Percentiles rank a stretch among this genome's conserved stretches.
These are phyloP conservation scores for Chelon auratus DNA, from an alignment of 2,797 vertebrate genomes.

Conservation along the genomic window DNA sequence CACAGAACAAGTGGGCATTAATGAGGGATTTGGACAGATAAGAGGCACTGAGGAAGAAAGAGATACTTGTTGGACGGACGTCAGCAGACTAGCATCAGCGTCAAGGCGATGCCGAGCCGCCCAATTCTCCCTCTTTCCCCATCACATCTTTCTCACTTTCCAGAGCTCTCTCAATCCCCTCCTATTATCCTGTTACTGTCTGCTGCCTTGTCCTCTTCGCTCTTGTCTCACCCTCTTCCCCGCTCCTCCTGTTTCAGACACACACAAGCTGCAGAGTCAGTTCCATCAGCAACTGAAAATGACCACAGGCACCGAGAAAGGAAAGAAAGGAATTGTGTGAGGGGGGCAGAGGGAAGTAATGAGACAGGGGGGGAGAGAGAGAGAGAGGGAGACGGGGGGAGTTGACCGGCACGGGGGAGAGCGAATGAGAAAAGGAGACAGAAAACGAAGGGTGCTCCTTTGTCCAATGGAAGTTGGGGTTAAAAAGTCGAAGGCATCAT, in stretches of 20 bases:
- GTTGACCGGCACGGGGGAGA: constrained; percentile 46
- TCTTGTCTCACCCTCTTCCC: constrained; percentile 45
- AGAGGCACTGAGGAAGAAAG: constrained; percentile 24
- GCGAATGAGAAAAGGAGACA: constrained; percentile 58
- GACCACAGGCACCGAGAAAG: constrained; percentile 71
- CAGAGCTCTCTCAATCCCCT: constrained; percentile 31
- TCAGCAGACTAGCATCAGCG: constrained; percentile 58
- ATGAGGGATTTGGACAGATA: constrained; percentile 30
- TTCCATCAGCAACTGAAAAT: constrained; percentile 76
- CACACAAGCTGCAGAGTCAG: constrained; percentile 52
- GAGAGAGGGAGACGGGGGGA: not conserved
- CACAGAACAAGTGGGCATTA: constrained; percentile 13
- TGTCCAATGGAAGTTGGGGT: constrained; percentile 72
- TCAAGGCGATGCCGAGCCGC: constrained; percentile 55
- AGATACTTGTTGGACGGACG: constrained; percentile 50
- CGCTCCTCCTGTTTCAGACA: constrained; percentile 68
- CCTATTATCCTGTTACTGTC: constrained; percentile 62
- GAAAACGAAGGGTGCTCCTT: constrained; percentile 35
- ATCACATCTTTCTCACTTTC: constrained; percentile 49
- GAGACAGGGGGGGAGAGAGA: constrained; percentile 59
- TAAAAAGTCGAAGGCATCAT: constrained; percentile 79
- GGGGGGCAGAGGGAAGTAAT: constrained; percentile 53
- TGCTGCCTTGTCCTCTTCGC: constrained; percentile 55
- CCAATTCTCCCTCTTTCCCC: constrained; percentile 43
- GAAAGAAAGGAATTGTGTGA: constrained; percentile 59